phyloP scores from a whole-genome alignment of 2,113 vertebrate species.

The Corvus hawaiiensis region DNA sequence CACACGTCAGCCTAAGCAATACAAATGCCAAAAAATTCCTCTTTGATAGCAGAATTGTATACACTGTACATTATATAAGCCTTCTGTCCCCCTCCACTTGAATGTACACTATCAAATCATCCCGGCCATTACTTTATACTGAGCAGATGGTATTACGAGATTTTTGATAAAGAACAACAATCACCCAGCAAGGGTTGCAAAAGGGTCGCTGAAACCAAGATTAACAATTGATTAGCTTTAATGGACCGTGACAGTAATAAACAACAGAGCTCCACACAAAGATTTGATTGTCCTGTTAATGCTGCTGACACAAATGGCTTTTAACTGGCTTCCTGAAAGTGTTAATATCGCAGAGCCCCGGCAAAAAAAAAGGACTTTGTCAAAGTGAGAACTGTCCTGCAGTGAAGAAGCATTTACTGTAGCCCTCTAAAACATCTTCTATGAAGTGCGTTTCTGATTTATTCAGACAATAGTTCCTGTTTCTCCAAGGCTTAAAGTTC shows the following conservation, averaged over 20 bases:
- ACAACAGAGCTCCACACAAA: slow-evolving; percentile 65
- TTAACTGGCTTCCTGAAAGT: slow-evolving; percentile 52
- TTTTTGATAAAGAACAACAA: slow-evolving; percentile 75
- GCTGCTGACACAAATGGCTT: slow-evolving; percentile 59
- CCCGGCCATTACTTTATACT: slow-evolving; percentile 37
- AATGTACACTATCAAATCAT: slow-evolving; percentile 3
- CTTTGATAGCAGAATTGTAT: not conserved
- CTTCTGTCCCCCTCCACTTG: not conserved
- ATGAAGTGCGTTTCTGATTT: not conserved
- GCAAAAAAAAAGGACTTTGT: not conserved
- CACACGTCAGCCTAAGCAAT: not conserved
- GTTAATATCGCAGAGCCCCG: not conserved
- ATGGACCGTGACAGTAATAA: slow-evolving; percentile 75
- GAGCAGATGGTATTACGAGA: slow-evolving; percentile 66
- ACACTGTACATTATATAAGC: not conserved
- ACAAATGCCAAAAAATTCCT: slow-evolving; percentile 14
- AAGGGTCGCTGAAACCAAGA: slow-evolving; percentile 71
- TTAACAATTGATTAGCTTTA: slow-evolving; percentile 85
- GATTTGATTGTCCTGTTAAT: slow-evolving; percentile 69
- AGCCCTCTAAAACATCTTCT: not conserved
- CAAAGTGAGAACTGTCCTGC: not conserved
- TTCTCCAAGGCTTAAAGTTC: not conserved
- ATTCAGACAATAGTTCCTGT: not conserved
- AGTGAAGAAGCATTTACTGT: not conserved
- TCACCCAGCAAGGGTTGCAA: slow-evolving; percentile 63